Evolutionary conservation across 2,113 vertebrate genomes (phyloP).

Genomic region (Vulpes ferrilata): DNA sequence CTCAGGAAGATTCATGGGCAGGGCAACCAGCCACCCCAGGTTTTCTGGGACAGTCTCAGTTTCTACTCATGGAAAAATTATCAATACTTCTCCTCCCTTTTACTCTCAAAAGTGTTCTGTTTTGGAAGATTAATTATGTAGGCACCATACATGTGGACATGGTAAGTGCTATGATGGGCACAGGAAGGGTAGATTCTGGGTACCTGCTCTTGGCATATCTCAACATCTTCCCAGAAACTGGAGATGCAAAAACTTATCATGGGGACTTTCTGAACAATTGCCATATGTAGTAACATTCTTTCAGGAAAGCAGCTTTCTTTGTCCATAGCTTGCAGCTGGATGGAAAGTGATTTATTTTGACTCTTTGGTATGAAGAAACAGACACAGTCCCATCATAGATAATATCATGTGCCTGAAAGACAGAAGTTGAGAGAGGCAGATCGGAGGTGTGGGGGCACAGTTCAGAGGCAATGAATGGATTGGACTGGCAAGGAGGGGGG

Average conservation of each 20-base stretch:
- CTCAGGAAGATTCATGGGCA: neutral
- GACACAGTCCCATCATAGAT: accelerated
- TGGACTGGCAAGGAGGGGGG: neutral
- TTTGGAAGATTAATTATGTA: neutral
- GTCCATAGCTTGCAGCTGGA: too few relatives aligned
- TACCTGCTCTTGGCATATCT: neutral
- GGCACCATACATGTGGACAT: neutral
- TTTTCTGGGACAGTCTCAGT: neutral
- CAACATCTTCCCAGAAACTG: neutral
- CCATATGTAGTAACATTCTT: neutral
- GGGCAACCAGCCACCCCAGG: too few relatives aligned
- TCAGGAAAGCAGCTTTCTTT: neutral
- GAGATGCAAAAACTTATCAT: neutral
- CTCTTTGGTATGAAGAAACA: neutral
- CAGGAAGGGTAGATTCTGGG: neutral
- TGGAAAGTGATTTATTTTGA: neutral
- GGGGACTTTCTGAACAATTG: neutral
- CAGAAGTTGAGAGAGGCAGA: neutral
- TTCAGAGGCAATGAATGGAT: neutral
- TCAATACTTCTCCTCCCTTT: accelerated
- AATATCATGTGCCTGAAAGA: neutral
- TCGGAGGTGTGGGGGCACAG: neutral
- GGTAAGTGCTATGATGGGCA: neutral
- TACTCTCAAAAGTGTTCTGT: neutral
- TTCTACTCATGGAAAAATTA: neutral